Base-by-base conservation (phyloP, 2,888 invertebrate genomes). In the Caenorhabditis sinica region DNA sequence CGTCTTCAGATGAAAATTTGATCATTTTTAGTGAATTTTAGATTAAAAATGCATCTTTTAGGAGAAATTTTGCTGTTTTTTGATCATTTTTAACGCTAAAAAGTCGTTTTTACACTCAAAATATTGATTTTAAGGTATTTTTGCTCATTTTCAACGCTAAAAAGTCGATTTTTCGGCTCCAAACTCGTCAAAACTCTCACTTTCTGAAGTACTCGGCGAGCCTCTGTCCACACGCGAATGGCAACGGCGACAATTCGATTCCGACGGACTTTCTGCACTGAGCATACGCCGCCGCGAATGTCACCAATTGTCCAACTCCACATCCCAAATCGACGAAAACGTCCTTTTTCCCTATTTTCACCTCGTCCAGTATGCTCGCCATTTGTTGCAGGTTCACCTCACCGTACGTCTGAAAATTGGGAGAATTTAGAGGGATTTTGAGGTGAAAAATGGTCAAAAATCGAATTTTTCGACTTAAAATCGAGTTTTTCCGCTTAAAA, bases 301-400 rank as follows among this genome's bases (percentile, higher is more conserved):
- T 94, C 77, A 99, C 98, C 83, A 99, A 97, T 94, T 99, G 98
- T 49, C 98, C 99, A 87, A 99, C 98, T 80, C 98, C 94, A 87
- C 97, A 97, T 76, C 99, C 99, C 92, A 99, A 95, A 94, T 99
- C 99, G 93, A 99, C 96, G 94, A 99, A 99, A 82, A 96, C 96
- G 94, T 99, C 98, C 92, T 97, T 96, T 87, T 96, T 69, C 5
- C 96, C 96, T 90, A 97, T 96, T 90, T 96, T 95, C 88, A 98
- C 96, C 93, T 96, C 97, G 93, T 97, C 97, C 90, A 99, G 96
- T 96, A 99, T 98, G 94, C 98, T 97, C 93, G 96, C 96, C 83
- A 99, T 96, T 90, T 99, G 95, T 93, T 99, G 98, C 93, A 96
- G 99, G 53, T 97, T 97, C 49, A 99, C 99, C 94, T 99, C 99